A percentile compares a stretch with the other conserved stretches of the same genome.
phyloP scores from a whole-genome alignment of 2,797 vertebrate species.

The Ptychadena robeensis region DNA sequence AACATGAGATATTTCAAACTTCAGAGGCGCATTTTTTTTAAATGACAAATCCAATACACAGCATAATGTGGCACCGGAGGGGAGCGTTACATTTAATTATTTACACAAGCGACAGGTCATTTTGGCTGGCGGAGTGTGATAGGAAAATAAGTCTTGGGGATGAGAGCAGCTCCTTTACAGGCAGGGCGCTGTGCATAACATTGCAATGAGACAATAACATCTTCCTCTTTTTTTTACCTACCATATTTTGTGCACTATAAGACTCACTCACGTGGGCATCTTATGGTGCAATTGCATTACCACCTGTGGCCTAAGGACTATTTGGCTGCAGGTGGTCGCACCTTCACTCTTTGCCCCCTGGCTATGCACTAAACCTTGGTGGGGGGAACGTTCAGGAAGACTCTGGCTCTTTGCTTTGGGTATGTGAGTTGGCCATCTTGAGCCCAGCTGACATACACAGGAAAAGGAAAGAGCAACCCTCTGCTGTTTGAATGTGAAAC shows the following conservation, averaged over 20 bases:
- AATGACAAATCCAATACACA: conserved; percentile 30
- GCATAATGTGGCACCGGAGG: background rate
- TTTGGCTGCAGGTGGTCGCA: no score
- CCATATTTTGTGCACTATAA: conserved; percentile 6
- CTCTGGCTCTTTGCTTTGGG: no score
- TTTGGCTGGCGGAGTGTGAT: background rate
- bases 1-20: conserved; percentile 35
- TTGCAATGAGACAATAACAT: background rate
- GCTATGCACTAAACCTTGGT: no score
- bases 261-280: background rate
- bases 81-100: conserved; percentile 22
- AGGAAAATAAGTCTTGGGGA: conserved; percentile 32
- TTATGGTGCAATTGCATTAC: no score
- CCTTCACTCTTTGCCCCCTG: no score
- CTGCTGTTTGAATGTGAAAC: no score
- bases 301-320: no score
- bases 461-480: no score
- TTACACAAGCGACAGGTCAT: conserved; percentile 14
- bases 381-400: no score
- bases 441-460: no score
- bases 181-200: background rate
- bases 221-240: background rate
- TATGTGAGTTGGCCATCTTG: no score
- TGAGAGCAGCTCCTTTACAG: background rate
- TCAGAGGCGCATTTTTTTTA: conserved; percentile 36